These are phyloP conservation scores for Ctena decussata DNA, from an alignment of 2,888 invertebrate species.

Conservation along the genomic window DNA sequence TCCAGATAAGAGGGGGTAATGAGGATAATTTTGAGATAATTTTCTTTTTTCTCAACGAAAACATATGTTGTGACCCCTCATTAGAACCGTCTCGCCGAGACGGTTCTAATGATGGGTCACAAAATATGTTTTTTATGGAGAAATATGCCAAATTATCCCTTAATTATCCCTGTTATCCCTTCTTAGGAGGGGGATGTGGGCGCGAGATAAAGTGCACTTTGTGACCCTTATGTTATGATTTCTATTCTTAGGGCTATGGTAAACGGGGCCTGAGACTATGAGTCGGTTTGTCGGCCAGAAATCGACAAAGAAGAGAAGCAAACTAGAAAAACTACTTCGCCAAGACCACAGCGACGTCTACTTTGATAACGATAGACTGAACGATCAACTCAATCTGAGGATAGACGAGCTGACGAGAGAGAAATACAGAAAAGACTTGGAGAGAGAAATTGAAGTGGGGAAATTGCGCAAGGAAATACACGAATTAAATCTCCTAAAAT, in stretches of 20 bases:
- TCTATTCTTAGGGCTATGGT: slow-evolving; percentile 3
- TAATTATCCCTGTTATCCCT: background rate
- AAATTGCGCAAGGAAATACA: slow-evolving; percentile 61
- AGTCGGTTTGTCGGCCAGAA: slow-evolving; percentile 1
- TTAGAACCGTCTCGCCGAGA: too few relatives aligned
- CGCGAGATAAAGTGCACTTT: background rate
- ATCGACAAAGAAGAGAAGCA: slow-evolving; percentile 57
- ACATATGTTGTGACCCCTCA: too few relatives aligned
- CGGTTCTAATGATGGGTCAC: too few relatives aligned
- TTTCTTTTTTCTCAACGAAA: too few relatives aligned
- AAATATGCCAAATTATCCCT: background rate
- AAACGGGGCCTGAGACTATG: slow-evolving; percentile 21
- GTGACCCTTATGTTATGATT: background rate
- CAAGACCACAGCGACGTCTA: slow-evolving; percentile 76
- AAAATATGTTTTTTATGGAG: too few relatives aligned
- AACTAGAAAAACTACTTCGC: slow-evolving; percentile 65
- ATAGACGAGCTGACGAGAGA: slow-evolving; percentile 65
- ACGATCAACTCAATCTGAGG: slow-evolving; percentile 61
- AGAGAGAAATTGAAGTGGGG: slow-evolving; percentile 62
- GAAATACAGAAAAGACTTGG: slow-evolving; percentile 56
- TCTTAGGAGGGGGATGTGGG: too few relatives aligned
- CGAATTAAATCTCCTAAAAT: slow-evolving; percentile 20
- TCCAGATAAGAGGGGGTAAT: too few relatives aligned
- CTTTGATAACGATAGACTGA: slow-evolving; percentile 74
- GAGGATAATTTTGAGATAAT: too few relatives aligned